phyloP scores from a whole-genome alignment of 2,797 vertebrate species.

The Numenius phaeopus region DNA sequence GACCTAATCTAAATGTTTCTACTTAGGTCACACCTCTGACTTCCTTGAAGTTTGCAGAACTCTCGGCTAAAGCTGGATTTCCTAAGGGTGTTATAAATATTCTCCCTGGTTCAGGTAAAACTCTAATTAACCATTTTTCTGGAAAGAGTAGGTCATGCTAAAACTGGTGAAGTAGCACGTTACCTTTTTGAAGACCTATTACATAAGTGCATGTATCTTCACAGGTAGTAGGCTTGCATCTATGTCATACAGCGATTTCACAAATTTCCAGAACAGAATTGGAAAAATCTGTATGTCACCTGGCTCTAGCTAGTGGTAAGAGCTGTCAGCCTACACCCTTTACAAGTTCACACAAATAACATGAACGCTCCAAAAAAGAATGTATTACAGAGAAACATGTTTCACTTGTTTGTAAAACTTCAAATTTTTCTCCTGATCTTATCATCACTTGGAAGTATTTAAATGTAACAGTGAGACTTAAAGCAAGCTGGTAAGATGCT shows the following conservation, averaged over 20 bases:
- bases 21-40: conserved; percentile 95
- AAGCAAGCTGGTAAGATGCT: not conserved
- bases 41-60: conserved; percentile 95
- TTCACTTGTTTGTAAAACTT: not conserved
- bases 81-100: conserved; percentile 97
- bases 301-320: not conserved
- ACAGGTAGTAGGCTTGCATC: not conserved
- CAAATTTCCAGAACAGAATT: not conserved
- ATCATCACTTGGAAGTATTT: not conserved
- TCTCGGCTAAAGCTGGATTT: conserved; percentile 91
- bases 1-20: not conserved
- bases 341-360: not conserved
- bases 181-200: not conserved
- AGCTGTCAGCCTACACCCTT: not conserved
- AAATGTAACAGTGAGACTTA: not conserved
- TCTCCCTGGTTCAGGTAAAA: conserved; percentile 93
- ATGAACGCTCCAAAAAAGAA: not conserved
- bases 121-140: not conserved
- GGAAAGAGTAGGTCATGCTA: not conserved
- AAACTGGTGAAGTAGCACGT: not conserved
- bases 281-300: not conserved
- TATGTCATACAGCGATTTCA: not conserved
- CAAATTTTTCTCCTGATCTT: not conserved
- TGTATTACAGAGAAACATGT: not conserved
- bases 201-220: not conserved